Percentiles rank a stretch among this genome's conserved stretches.
These are phyloP conservation scores for Mixornis gularis DNA, from an alignment of 2,113 vertebrate genomes.

Conservation along the genomic window DNA sequence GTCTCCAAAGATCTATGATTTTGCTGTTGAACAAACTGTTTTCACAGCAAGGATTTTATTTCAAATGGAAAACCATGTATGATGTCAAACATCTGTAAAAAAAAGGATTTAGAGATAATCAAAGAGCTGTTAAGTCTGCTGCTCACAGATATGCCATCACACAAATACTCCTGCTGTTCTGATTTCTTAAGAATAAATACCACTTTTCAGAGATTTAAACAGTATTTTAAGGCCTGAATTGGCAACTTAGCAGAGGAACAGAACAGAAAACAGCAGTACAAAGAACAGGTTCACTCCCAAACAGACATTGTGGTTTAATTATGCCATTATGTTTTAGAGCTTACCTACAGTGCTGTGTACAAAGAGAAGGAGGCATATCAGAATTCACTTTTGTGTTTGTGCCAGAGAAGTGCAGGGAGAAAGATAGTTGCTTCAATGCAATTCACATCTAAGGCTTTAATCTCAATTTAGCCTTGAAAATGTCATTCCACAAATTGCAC, in stretches of 20 bases:
- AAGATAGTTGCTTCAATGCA: not conserved
- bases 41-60: slow-evolving; percentile 41
- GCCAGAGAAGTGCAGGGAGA: not conserved
- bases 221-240: slow-evolving; percentile 34
- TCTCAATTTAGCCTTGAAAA: not conserved
- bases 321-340: not conserved
- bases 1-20: slow-evolving; percentile 25
- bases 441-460: slow-evolving; percentile 15
- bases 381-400: slow-evolving; percentile 36
- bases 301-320: slow-evolving; percentile 22
- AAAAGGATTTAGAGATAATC: slow-evolving; percentile 23
- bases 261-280: slow-evolving; percentile 17
- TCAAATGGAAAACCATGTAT: slow-evolving; percentile 17
- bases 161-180: slow-evolving; percentile 15
- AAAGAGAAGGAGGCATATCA: slow-evolving; percentile 15
- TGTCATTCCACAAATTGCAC: not conserved
- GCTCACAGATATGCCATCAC: slow-evolving; percentile 36
- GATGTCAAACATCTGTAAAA: slow-evolving; percentile 43
- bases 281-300: slow-evolving; percentile 25
- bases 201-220: slow-evolving; percentile 29
- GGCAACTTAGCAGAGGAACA: slow-evolving; percentile 11
- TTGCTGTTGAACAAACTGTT: slow-evolving; percentile 45
- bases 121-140: slow-evolving; percentile 37
- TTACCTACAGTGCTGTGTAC: not conserved
- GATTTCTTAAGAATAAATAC: slow-evolving; percentile 45